These are phyloP conservation scores for Formica exsecta DNA, from an alignment of 1,140 invertebrate genomes.

Conservation along the genomic window DNA sequence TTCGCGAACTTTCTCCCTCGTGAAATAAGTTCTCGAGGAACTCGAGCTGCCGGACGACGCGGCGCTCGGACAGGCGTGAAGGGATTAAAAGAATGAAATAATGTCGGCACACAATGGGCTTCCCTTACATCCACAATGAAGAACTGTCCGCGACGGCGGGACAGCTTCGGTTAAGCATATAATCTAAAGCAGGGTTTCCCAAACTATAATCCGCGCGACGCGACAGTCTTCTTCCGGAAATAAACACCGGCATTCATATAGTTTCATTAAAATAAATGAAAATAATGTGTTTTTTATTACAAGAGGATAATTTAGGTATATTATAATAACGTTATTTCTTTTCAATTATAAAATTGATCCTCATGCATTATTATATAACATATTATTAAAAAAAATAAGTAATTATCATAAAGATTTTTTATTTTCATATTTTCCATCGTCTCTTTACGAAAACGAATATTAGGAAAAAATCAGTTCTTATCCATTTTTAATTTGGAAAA, in stretches of 20 bases:
- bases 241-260: not conserved
- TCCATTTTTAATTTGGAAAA: not conserved
- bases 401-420: not conserved
- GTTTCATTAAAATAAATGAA: not conserved
- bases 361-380: too few relatives aligned
- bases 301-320: not conserved
- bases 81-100: conserved; percentile 67
- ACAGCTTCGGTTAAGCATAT: conserved; percentile 8
- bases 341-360: not conserved
- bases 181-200: conserved; percentile 32
- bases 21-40: conserved; percentile 36
- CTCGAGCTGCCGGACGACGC: conserved; percentile 11
- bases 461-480: not conserved
- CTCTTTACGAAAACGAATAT: not conserved
- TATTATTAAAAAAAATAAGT: not conserved
- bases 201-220: not conserved
- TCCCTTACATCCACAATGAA: conserved; percentile 33
- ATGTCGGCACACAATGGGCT: conserved; percentile 66
- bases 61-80: conserved; percentile 61
- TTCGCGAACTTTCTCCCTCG: conserved; percentile 33
- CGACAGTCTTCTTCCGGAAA: not conserved
- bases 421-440: not conserved
- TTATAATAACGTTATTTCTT: not conserved
- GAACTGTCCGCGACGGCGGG: conserved; percentile 32
- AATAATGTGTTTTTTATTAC: not conserved